Evolutionary conservation across 2,888 invertebrate genomes (phyloP), one percentile per base, ranked within the genome.

Genomic region (Pteria penguin): DNA sequence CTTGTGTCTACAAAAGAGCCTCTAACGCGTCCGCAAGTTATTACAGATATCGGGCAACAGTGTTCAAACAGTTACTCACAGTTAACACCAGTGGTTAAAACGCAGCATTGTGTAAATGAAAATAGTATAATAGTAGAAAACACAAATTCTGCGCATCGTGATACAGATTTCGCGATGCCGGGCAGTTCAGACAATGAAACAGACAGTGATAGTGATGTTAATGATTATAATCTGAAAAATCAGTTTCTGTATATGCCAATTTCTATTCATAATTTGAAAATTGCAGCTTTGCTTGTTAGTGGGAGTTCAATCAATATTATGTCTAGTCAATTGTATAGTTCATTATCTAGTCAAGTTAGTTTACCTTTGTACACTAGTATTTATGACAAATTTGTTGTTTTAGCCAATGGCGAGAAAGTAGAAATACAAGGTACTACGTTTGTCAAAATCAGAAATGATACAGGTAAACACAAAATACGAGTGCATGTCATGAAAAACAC

Each of bases 221-320:
- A n/a, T n/a, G n/a, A n/a, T n/a, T n/a, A n/a, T n/a, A n/a, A n/a
- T n/a, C n/a, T n/a, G n/a, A n/a, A n/a, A n/a, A n/a, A n/a, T n/a
- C n/a, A 72, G 3, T 55, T 63, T 63, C 27, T 72, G 57, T 57
- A 61, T 52, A 31, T 72, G 65, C 72, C 62, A 36, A 57, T 65
- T 18, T 33, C 60, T 65, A 65, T 72, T 45, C 18, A 31, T 14
- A 27, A 65, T 45, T 24, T 65, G 8, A 22, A 72, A 36, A 66
- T 66, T 31, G 36, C 65, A 22, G 72, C 66, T 31, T 60, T 72
- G 29, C 55, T 72, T 22, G 66, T 66, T 27, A 66, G 57, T 36
- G 72, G 72, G 45, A 72, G 72, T 45, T 66, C 72, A 45, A 66
- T 72, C 29, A 72, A 72, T 60, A 55, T 72, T 22, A 36, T 63